Conservation (phyloP, 2,888 invertebrate species). For the Meteorus colon region DNA sequence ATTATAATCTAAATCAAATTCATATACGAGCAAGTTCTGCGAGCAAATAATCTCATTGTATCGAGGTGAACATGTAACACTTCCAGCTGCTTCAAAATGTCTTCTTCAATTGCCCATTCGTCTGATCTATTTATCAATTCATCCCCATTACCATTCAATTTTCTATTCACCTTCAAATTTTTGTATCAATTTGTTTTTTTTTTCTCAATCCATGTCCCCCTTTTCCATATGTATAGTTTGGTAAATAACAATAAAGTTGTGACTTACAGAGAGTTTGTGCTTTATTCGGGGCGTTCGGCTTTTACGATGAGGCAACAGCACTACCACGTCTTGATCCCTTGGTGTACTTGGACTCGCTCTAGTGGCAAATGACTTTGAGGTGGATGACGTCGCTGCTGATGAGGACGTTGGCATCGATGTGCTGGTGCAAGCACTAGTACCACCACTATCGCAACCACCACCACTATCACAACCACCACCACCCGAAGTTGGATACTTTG, state of each 20-base stretch:
- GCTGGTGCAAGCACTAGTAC: conserved; percentile 42
- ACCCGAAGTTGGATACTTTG: conserved; percentile 58
- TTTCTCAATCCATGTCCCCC: neutral
- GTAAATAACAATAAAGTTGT: conserved; percentile 11
- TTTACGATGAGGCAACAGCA: conserved; percentile 65
- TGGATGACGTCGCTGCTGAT: conserved; percentile 51
- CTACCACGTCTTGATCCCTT: conserved; percentile 67
- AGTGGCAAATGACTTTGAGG: conserved; percentile 50
- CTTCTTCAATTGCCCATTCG: neutral
- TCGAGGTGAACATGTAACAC: neutral
- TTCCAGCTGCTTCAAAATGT: conserved; percentile 37
- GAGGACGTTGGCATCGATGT: conserved; percentile 47
- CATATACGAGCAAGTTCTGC: conserved; percentile 6
- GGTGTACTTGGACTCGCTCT: conserved; percentile 35
- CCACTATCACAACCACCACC: conserved; percentile 45
- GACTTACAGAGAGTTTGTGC: conserved; percentile 67
- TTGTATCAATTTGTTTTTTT: conserved; percentile 1
- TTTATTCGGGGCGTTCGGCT: conserved; percentile 63
- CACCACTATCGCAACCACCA: conserved; percentile 45
- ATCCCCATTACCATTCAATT: neutral
- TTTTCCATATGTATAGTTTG: neutral
- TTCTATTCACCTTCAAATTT: neutral
- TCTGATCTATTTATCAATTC: neutral
- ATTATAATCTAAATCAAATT: conserved; percentile 49
- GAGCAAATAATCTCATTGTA: conserved; percentile 35